Conservation (phyloP, 2,888 invertebrate species). For the Ariolimax columbianus region DNA sequence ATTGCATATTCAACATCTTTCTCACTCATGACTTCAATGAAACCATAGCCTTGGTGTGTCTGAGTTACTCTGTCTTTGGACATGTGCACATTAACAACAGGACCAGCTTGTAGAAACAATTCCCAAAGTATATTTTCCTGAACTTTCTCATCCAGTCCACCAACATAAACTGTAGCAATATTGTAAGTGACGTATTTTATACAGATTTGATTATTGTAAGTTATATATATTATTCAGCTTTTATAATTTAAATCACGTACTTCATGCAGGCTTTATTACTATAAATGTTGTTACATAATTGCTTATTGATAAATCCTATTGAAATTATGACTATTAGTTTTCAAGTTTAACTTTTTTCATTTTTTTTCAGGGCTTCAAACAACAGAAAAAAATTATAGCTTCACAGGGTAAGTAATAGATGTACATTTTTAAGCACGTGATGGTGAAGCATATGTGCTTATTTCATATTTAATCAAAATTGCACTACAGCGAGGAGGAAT, state of each 20-base stretch:
- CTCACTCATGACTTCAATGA: slow-evolving; percentile 99
- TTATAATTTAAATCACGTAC: no score
- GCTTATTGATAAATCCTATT: no score
- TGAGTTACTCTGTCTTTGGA: slow-evolving; percentile 99
- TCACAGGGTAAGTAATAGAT: slow-evolving; percentile 48
- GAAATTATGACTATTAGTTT: not conserved
- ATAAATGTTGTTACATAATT: no score
- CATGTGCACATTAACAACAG: slow-evolving; percentile 99
- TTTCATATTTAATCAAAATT: no score
- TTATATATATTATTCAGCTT: no score
- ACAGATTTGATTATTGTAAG: no score
- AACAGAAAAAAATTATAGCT: slow-evolving; percentile 48
- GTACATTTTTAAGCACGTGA: no score
- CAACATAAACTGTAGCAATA: slow-evolving; percentile 99
- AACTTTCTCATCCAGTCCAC: slow-evolving; percentile 98
- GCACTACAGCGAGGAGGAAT: no score
- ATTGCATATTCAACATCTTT: slow-evolving; percentile 99
- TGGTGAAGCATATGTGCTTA: no score
- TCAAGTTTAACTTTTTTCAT: not conserved
- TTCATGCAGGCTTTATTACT: no score
- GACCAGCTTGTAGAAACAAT: slow-evolving; percentile 98
- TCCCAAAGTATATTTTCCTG: slow-evolving; percentile 98
- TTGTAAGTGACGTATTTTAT: no score
- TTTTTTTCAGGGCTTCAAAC: slow-evolving; percentile 46
- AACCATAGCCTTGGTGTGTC: slow-evolving; percentile 99